phyloP scores from a whole-genome alignment of 2,888 invertebrate genomes.

The Tenthredo mesomela region DNA sequence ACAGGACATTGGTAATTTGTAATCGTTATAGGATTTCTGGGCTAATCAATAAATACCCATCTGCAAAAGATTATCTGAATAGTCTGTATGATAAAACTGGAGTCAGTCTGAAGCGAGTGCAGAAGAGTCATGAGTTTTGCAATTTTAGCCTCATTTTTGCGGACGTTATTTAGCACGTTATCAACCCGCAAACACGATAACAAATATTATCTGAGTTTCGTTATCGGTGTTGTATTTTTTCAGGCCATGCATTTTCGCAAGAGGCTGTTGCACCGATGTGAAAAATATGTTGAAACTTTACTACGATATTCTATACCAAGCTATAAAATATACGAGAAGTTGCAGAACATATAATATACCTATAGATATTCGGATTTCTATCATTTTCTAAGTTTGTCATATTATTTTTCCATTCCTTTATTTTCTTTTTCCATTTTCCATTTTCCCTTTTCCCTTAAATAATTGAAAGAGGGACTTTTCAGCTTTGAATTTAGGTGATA shows the following conservation, averaged over 20 bases:
- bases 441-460: not conserved
- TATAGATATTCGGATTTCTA: not conserved
- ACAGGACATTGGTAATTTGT: not conserved
- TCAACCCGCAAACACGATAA: conserved; percentile 75
- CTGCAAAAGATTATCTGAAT: not conserved
- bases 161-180: conserved; percentile 65
- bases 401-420: not conserved
- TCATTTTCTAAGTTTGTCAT: not conserved
- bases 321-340: not conserved
- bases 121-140: conserved; percentile 71
- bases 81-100: not conserved
- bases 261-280: conserved; percentile 68
- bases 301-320: no score
- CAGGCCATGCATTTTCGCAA: conserved; percentile 76
- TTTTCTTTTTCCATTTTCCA: no score
- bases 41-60: not conserved
- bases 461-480: not conserved
- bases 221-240: conserved; percentile 75
- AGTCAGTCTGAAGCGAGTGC: not conserved
- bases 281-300: not conserved
- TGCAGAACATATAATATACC: not conserved
- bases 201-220: conserved; percentile 66
- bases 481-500: not conserved
- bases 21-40: not conserved
- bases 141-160: conserved; percentile 77